phyloP scores from a whole-genome alignment of 2,888 invertebrate genomes.

The Choreutis nemorana region DNA sequence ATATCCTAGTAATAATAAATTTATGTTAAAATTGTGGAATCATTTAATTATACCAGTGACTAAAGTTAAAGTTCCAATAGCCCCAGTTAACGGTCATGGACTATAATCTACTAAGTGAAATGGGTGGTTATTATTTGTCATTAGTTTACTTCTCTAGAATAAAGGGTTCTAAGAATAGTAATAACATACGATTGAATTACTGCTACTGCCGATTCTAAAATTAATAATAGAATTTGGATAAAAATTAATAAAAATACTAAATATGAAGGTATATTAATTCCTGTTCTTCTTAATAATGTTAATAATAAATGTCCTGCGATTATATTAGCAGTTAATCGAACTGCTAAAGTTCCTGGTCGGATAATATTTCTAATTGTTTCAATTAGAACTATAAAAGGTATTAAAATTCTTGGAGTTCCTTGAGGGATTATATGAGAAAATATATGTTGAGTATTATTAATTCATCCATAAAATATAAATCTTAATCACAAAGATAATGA shows the following conservation, averaged over 20 bases:
- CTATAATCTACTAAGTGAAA: slow-evolving; percentile 73
- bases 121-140: slow-evolving; percentile 64
- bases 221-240: slow-evolving; percentile 58
- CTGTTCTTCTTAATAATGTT: slow-evolving; percentile 62
- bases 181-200: slow-evolving; percentile 74
- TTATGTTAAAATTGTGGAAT: slow-evolving; percentile 65
- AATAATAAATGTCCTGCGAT: slow-evolving; percentile 76
- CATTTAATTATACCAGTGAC: slow-evolving; percentile 68
- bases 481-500: slow-evolving; percentile 70
- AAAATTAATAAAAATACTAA: slow-evolving; percentile 38
- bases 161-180: slow-evolving; percentile 70
- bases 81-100: slow-evolving; percentile 70
- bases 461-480: slow-evolving; percentile 72
- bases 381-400: slow-evolving; percentile 78
- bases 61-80: slow-evolving; percentile 64
- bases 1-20: slow-evolving; percentile 59
- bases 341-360: slow-evolving; percentile 73
- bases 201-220: slow-evolving; percentile 67
- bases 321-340: slow-evolving; percentile 80
- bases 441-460: slow-evolving; percentile 69
- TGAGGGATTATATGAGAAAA: slow-evolving; percentile 74
- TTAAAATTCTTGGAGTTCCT: slow-evolving; percentile 70
- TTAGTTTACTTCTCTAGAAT: slow-evolving; percentile 72
- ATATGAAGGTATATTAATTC: slow-evolving; percentile 22
- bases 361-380: slow-evolving; percentile 78